Evolutionary conservation across 2,113 vertebrate species (phyloP).

Genomic region (Aramus guarauna): DNA sequence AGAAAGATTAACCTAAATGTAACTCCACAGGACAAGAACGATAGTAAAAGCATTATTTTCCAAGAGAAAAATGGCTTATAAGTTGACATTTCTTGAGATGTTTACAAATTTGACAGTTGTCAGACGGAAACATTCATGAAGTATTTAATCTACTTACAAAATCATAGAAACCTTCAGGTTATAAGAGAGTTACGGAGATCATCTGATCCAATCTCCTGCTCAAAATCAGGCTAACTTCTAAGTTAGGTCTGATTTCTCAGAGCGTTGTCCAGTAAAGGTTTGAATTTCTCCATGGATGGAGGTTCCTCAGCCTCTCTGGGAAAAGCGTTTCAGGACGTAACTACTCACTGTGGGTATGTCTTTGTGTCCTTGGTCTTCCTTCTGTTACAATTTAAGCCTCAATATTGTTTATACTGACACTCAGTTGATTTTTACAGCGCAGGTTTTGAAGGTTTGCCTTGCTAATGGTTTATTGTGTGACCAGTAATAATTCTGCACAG

Average conservation of each 20-base stretch:
- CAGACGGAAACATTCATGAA: not conserved
- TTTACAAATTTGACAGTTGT: not conserved
- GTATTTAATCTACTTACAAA: not conserved
- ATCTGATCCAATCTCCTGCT: not conserved
- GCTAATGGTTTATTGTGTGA: not conserved
- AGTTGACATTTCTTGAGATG: not conserved
- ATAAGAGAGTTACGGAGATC: not conserved
- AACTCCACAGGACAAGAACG: not conserved
- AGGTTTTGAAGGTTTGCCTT: not conserved
- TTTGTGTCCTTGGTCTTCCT: not conserved
- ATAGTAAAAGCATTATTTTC: not conserved
- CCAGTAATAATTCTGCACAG: not conserved
- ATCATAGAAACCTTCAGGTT: not conserved
- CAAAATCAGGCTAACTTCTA: not conserved
- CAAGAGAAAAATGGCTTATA: not conserved
- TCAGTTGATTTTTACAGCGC: not conserved
- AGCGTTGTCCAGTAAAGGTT: not conserved
- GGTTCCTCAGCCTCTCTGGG: not conserved
- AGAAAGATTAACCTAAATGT: not conserved
- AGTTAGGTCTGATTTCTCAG: not conserved
- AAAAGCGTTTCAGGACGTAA: not conserved
- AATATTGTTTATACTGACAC: not conserved
- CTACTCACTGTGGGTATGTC: no score
- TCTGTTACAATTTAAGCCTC: not conserved
- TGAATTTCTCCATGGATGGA: not conserved